Base-by-base conservation (phyloP, 2,888 invertebrate species). In the Nephrocerus scutellatus region DNA sequence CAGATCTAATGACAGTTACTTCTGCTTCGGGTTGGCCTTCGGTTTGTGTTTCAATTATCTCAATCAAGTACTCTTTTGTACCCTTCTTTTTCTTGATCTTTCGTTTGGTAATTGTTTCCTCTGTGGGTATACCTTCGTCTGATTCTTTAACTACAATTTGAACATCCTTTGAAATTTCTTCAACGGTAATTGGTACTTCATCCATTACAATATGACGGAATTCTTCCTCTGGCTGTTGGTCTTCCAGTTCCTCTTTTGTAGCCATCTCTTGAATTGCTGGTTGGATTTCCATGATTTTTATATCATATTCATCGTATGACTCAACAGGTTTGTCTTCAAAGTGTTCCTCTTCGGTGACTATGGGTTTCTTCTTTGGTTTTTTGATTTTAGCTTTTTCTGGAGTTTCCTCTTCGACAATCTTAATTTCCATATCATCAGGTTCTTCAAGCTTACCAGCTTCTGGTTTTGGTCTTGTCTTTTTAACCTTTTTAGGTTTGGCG, bases 1-100 rank as follows among this genome's bases (percentile, higher is more conserved):
- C 62, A 4, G 54, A 53, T 28, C 57, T 60, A 32, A 59, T 55
- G 8, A 70, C 62, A 10, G 62, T 61, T 3, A 73, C 62, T 36
- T 66, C 63, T 28, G 66, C 50, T 48, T 63, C 47, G 19, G 62
- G 57, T 55, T 70, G 57, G 50, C 64, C 55, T 56, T 70, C 50
- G 34, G 62, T 46, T 52, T 71, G 61, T 12, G 70, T 56, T 5
- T 72, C 73, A 3, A 68, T 60, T n/a, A 63, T 57, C 46, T 70
- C 70, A 2, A 74, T 72, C 7, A 70, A 58, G 49, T 72, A 71
- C 43, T 68, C 56, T 33, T 71, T 70, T 0, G 56, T 55, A 2
- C 69, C 73, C 33, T 63, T 67, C 41, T 58, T 63, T 36, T 70
- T 70, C 48, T 68, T 74, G 2, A 72, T 66, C 4, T 66, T 62